These are phyloP conservation scores for Heterotis niloticus DNA, from an alignment of 2,113 vertebrate genomes.

Conservation along the genomic window DNA sequence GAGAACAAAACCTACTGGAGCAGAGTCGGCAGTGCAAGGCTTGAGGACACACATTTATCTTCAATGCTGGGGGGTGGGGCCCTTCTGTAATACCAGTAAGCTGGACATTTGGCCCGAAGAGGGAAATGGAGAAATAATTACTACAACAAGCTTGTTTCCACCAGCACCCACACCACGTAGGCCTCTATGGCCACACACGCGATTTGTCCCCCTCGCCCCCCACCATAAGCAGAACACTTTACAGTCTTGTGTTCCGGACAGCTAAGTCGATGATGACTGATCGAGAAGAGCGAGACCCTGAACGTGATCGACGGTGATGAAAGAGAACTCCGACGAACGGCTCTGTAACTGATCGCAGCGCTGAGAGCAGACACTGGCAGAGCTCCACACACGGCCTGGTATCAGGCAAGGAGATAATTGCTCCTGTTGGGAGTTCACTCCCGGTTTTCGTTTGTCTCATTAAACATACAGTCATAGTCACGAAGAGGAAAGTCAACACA, in stretches of 20 bases:
- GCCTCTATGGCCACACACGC: too few species aligned
- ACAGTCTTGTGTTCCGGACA: background rate
- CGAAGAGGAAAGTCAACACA: background rate
- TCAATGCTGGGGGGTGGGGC: too few species aligned
- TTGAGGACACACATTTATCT: too few species aligned
- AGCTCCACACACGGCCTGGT: background rate
- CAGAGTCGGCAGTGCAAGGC: too few species aligned
- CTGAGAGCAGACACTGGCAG: background rate
- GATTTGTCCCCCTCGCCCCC: too few species aligned
- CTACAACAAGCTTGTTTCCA: background rate
- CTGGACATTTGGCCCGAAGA: too few species aligned
- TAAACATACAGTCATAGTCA: background rate
- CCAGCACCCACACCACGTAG: too few species aligned
- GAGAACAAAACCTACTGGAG: background rate
- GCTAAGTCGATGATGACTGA: background rate
- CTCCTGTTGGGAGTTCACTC: background rate
- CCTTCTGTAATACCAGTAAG: too few species aligned
- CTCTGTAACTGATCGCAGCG: background rate
- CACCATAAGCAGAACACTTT: too few species aligned
- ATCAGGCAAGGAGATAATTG: background rate
- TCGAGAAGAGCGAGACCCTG: background rate
- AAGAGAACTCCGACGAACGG: background rate
- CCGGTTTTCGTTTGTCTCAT: background rate
- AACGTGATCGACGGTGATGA: background rate
- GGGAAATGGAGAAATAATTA: too few species aligned